Evolutionary conservation across 2,113 vertebrate genomes (phyloP).

Genomic region (Etia nguti): DNA sequence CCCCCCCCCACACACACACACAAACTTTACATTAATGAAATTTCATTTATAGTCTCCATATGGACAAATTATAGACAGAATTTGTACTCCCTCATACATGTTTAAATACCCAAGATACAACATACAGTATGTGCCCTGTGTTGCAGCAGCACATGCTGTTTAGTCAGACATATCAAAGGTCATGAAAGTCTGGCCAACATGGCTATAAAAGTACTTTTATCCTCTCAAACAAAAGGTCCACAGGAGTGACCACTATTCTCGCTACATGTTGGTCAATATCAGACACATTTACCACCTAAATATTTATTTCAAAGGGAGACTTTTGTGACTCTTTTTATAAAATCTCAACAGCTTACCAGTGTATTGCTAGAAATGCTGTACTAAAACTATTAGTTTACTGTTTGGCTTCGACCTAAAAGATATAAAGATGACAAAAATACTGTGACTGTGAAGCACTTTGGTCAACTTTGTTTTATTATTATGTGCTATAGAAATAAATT

Average conservation of each 20-base stretch:
- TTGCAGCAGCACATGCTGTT: not conserved
- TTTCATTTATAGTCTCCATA: not conserved
- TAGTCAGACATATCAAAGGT: not conserved
- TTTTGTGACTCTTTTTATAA: not conserved
- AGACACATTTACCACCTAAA: not conserved
- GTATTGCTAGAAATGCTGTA: not conserved
- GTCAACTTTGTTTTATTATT: too few relatives aligned
- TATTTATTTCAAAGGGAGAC: not conserved
- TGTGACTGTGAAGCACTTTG: too few relatives aligned
- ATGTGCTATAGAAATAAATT: too few relatives aligned
- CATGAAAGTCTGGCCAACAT: not conserved
- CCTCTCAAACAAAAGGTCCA: not conserved
- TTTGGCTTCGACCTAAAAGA: not conserved
- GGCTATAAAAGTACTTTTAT: not conserved
- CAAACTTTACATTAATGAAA: not conserved
- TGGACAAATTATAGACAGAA: not conserved
- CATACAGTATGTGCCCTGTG: not conserved
- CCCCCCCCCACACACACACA: too few relatives aligned
- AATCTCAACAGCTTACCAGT: not conserved
- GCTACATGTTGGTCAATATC: not conserved
- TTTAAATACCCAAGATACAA: not conserved
- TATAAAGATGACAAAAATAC: not conserved
- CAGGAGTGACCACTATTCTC: not conserved
- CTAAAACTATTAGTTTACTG: not conserved
- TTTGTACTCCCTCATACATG: not conserved